Evolutionary conservation across 1,140 invertebrate genomes (phyloP).

Genomic region (Ceratina japonica): DNA sequence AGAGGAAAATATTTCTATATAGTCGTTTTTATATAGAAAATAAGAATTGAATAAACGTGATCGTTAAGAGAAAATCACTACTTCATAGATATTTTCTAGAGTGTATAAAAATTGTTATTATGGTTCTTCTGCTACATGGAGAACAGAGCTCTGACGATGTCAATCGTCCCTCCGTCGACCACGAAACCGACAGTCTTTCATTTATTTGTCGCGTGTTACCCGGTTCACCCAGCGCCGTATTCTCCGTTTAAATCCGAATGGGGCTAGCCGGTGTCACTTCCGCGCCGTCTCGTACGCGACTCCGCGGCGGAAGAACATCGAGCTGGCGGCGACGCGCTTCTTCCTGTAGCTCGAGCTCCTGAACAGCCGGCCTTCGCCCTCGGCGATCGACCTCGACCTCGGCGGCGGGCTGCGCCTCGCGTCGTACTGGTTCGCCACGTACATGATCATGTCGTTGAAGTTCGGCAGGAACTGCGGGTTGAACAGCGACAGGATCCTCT

Average conservation of each 20-base stretch:
- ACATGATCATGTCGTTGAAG: constrained; percentile 75
- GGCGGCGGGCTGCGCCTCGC: constrained; percentile 53
- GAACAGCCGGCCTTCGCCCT: constrained; percentile 45
- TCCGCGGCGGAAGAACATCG: constrained; percentile 58
- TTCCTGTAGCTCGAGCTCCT: constrained; percentile 36
- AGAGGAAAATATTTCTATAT: too few species aligned
- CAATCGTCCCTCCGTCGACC: too few species aligned
- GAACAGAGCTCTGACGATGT: too few species aligned
- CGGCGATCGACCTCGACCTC: constrained; percentile 59
- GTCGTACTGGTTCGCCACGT: constrained; percentile 64
- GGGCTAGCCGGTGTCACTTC: constrained; percentile 44
- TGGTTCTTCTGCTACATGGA: too few species aligned
- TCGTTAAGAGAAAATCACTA: too few species aligned
- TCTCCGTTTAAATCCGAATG: constrained; percentile 8
- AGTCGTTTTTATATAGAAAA: too few species aligned
- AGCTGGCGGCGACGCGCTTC: constrained; percentile 51
- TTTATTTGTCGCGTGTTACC: not conserved
- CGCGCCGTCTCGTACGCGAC: constrained; percentile 42
- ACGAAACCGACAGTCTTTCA: not conserved
- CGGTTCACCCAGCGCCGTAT: constrained; percentile 5
- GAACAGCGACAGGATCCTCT: constrained; percentile 72
- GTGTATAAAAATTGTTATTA: too few species aligned
- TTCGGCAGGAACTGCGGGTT: constrained; percentile 76
- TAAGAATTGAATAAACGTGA: too few species aligned
- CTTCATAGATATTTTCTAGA: too few species aligned